Conservation (phyloP, 1,140 invertebrate species). For the Apis florea region DNA sequence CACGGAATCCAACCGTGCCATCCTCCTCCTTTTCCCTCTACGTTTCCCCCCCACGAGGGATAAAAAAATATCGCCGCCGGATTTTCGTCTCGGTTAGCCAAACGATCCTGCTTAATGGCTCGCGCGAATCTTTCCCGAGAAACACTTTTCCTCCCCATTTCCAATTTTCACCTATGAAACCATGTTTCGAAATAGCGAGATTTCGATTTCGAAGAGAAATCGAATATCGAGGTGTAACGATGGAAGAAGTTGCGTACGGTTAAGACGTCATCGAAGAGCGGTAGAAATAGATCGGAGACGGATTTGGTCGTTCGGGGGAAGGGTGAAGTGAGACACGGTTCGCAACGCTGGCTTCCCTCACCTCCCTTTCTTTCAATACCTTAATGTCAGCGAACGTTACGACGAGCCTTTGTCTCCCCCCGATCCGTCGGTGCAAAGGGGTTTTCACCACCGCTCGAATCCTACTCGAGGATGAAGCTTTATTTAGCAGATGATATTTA, state of each 20-base stretch:
- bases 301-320: constrained; percentile 25
- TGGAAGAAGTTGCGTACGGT: background rate
- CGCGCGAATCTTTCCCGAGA: constrained; percentile 66
- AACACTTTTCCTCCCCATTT: constrained; percentile 14
- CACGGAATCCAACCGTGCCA: constrained; percentile 69
- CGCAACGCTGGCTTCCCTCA: constrained; percentile 23
- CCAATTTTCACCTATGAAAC: background rate
- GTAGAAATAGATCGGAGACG: constrained; percentile 1
- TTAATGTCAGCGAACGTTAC: constrained; percentile 73
- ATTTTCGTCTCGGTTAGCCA: constrained; percentile 80
- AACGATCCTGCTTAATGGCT: constrained; percentile 79
- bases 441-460: constrained; percentile 61
- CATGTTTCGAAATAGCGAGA: too few species aligned
- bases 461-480: constrained; percentile 75
- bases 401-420: constrained; percentile 73
- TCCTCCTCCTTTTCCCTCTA: background rate
- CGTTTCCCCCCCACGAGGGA: constrained; percentile 8
- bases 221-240: background rate
- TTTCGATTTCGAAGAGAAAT: too few species aligned
- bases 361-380: constrained; percentile 67
- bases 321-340: constrained; percentile 38
- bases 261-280: constrained; percentile 13
- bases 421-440: constrained; percentile 66
- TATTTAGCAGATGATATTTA: constrained; percentile 80
- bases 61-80: constrained; percentile 75